Evolutionary conservation across 2,797 vertebrate genomes (phyloP), one percentile per base, ranked within the genome.

Genomic region (Remorina albescens): DNA sequence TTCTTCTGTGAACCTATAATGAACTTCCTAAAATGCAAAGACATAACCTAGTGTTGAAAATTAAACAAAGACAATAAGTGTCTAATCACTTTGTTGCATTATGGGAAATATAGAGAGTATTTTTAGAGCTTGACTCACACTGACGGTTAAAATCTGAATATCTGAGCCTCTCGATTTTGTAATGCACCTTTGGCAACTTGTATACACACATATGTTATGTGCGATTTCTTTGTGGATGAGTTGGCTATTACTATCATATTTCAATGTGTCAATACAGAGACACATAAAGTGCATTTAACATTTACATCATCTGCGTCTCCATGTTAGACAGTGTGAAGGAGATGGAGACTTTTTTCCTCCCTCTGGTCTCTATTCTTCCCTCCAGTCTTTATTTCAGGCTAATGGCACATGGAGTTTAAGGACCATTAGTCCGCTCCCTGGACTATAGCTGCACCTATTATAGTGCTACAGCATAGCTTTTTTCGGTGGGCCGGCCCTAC

Each of bases 391-490:
- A 90, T 92, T 90, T 89, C 84, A 78, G 80, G 82, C 88, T 93
- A 93, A 93, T 92, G 87, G 88, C 86, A 91, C 88, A 87, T 84
- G 78, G 80, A 91, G 88, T 87, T 89, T 90, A 89, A 91, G 92
- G 90, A 83, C 83, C 91, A 92, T 93, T 93, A 93, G 87, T 85
- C 81, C 16, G 87, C 86, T 91, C 90, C 78, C 83, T 91, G 90
- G 89, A 92, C 87, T 92, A 89, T 80, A 89, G 89, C 92, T 83
- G 89, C 88, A 82, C 88, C 91, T 92, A 93, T 92, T 93, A 92
- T 78, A 89, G 77, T 84, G 90, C 89, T 89, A 87, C 80, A 78
- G 87, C 81, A 54, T 80, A 81, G 85, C 89, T 82, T 88, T 89
- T 83, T 90, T 87, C 88, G 89, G 75, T 76, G 83, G 90, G 83